Evolutionary conservation across 2,888 invertebrate genomes (phyloP).

Genomic region (Lasioglossum marginatum): DNA sequence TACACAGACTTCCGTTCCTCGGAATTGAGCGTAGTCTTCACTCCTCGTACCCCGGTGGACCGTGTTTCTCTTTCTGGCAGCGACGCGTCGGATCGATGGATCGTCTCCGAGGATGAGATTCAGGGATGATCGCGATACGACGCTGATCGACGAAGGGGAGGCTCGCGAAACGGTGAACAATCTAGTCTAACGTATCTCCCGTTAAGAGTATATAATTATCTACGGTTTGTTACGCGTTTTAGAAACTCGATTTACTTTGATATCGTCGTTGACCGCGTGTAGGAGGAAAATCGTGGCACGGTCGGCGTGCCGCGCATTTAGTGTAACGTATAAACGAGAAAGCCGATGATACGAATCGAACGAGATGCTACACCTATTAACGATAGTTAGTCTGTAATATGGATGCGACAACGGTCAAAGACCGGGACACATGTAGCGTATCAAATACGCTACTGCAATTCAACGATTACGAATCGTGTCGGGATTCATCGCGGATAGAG

Average conservation of each 20-base stretch:
- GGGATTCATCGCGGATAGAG: background rate
- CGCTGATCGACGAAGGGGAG: background rate
- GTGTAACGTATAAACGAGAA: background rate
- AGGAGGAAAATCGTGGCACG: slow-evolving; percentile 2
- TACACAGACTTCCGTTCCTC: slow-evolving; percentile 2
- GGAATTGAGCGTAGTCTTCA: slow-evolving; percentile 58
- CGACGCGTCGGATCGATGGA: background rate
- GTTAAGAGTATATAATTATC: slow-evolving; percentile 42
- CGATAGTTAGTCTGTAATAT: slow-evolving; percentile 1
- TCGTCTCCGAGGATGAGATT: background rate
- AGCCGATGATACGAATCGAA: slow-evolving; percentile 16
- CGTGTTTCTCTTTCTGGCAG: background rate
- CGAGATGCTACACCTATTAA: background rate
- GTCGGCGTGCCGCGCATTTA: background rate
- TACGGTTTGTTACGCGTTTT: slow-evolving; percentile 73
- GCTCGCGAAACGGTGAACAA: slow-evolving; percentile 25
- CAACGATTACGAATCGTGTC: slow-evolving; percentile 4
- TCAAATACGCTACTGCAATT: background rate
- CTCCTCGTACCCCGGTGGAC: slow-evolving; percentile 55
- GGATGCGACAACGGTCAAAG: slow-evolving; percentile 7
- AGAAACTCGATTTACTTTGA: slow-evolving; percentile 72
- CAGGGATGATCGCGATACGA: background rate
- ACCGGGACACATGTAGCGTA: background rate
- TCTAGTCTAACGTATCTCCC: slow-evolving; percentile 50
- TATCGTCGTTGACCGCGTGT: slow-evolving; percentile 51